Conservation (phyloP, 2,888 invertebrate species). For the Fabriciana adippe region DNA sequence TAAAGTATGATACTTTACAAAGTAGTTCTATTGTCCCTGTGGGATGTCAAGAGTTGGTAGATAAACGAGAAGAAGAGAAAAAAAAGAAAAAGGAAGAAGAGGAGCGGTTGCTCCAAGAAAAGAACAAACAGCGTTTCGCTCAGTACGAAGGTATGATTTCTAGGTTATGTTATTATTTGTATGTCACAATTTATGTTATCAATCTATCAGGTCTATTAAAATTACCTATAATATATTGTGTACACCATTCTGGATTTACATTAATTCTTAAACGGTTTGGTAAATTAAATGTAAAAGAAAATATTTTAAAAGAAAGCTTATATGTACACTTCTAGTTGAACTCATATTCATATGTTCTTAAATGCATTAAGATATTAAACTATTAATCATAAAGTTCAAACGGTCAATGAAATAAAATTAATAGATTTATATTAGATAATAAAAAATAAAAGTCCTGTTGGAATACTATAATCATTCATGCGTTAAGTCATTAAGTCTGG, state of each 20-base stretch:
- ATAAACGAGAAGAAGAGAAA: constrained; percentile 64
- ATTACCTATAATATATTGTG: neutral
- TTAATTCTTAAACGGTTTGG: too few species aligned
- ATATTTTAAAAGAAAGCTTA: too few species aligned
- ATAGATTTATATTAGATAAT: too few species aligned
- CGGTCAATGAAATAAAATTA: too few species aligned
- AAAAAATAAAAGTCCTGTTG: too few species aligned
- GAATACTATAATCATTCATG: neutral
- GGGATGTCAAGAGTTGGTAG: constrained; percentile 55
- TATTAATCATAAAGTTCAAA: too few species aligned
- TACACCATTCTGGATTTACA: too few species aligned
- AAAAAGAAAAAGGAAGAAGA: constrained; percentile 50
- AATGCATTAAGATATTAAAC: too few species aligned
- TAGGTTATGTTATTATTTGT: constrained; percentile 63
- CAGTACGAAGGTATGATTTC: constrained; percentile 65
- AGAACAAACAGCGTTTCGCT: constrained; percentile 69
- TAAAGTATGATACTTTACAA: constrained; percentile 40
- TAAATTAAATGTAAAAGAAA: too few species aligned
- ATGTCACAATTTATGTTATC: neutral
- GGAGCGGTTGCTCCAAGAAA: constrained; percentile 58
- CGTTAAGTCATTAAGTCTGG: constrained; percentile 2
- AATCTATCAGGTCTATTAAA: neutral
- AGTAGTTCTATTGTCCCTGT: constrained; percentile 51
- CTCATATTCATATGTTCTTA: too few species aligned
- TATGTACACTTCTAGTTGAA: too few species aligned